Conservation (phyloP, 2,113 vertebrate genomes). For the Archilochus colubris region DNA sequence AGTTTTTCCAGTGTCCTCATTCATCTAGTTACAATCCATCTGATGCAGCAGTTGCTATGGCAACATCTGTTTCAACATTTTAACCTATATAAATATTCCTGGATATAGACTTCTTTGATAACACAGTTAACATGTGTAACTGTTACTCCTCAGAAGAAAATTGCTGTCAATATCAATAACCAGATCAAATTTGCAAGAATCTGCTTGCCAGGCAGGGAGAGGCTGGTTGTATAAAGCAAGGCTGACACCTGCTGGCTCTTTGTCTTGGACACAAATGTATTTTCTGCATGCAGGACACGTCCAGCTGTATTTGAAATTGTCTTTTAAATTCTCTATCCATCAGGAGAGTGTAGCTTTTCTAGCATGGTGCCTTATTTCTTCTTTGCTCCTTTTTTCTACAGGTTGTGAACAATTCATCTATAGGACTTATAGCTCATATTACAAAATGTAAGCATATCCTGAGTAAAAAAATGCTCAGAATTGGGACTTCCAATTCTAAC, state of each 20-base stretch:
- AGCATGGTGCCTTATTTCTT: background rate
- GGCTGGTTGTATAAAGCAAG: constrained; percentile 66
- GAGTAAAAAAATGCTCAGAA: background rate
- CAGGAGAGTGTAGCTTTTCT: background rate
- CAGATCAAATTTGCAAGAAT: background rate
- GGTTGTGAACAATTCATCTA: background rate
- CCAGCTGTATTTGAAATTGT: background rate
- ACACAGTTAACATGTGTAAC: background rate
- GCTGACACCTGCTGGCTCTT: constrained; percentile 76
- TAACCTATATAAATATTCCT: constrained; percentile 4
- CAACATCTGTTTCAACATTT: constrained; percentile 31
- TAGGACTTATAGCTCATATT: background rate
- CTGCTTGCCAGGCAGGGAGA: background rate
- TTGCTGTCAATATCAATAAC: background rate
- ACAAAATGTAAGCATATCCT: background rate
- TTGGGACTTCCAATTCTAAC: background rate
- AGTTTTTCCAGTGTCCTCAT: constrained; percentile 15
- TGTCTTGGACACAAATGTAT: background rate
- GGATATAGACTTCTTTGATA: background rate
- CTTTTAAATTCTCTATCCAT: background rate
- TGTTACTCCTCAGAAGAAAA: constrained; percentile 28
- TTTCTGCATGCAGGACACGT: background rate
- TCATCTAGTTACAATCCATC: constrained; percentile 18
- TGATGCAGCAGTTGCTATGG: constrained; percentile 25
- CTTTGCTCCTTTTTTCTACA: background rate